Percentiles rank a stretch among this genome's conserved stretches.
These are phyloP conservation scores for Atherinosoma microstoma DNA, from an alignment of 2,797 vertebrate genomes.

Conservation along the genomic window DNA sequence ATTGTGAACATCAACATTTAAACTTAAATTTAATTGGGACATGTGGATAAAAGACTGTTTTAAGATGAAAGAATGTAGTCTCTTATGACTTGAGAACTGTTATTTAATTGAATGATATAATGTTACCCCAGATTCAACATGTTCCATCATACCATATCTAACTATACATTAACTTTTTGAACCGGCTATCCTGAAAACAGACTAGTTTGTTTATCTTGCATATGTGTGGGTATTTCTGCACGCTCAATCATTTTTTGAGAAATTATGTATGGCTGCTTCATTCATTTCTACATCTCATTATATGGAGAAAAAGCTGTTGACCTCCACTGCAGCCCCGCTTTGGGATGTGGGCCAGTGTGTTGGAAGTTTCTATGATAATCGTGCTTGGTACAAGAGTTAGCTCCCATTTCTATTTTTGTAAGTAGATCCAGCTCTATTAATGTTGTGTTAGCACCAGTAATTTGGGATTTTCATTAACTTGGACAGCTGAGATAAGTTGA, in stretches of 20 bases:
- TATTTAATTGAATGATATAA: not conserved
- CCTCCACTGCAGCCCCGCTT: constrained; percentile 11
- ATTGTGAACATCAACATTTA: too few species aligned
- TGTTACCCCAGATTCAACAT: not conserved
- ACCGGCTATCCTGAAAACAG: not conserved
- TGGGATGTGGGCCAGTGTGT: not conserved
- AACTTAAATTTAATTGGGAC: too few species aligned
- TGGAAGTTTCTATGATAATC: constrained; percentile 14
- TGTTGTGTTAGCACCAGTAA: constrained; percentile 36
- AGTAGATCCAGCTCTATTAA: constrained; percentile 28
- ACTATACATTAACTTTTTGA: not conserved
- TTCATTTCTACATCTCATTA: constrained; percentile 6
- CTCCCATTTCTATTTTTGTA: constrained; percentile 23
- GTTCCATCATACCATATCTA: not conserved
- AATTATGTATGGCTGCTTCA: constrained; percentile 4
- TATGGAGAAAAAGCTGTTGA: not conserved
- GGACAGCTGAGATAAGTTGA: constrained; percentile 25
- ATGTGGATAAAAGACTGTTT: not conserved
- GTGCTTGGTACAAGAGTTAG: not conserved
- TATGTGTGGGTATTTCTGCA: not conserved
- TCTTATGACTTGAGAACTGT: not conserved
- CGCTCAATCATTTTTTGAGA: not conserved
- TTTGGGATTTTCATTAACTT: constrained; percentile 41
- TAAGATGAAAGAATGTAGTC: not conserved
- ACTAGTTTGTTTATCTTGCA: not conserved